Percentiles rank a stretch among this genome's conserved stretches.
These are phyloP conservation scores for Phyllotreta striolata DNA, from an alignment of 2,888 invertebrate species.

Conservation along the genomic window DNA sequence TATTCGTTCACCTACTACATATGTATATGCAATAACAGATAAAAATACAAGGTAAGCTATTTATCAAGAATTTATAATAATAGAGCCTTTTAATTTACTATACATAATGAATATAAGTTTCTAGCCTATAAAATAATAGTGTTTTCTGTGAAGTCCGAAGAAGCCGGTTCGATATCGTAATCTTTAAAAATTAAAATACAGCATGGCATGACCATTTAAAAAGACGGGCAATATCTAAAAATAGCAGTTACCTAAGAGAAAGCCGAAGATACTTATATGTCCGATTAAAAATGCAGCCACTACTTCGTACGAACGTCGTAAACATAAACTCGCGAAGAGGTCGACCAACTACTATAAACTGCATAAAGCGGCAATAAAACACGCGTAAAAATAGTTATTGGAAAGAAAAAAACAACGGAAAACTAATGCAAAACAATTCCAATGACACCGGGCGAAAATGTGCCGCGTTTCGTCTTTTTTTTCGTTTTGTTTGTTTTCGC, in stretches of 20 bases:
- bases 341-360: conserved; percentile 2
- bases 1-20: too few species aligned
- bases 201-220: conserved; percentile 8
- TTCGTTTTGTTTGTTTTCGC: conserved; percentile 1
- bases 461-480: conserved; percentile 9
- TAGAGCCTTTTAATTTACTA: too few species aligned
- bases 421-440: conserved; percentile 12
- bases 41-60: too few species aligned
- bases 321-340: conserved; percentile 13
- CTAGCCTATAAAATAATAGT: too few species aligned
- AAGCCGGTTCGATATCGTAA: not conserved
- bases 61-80: too few species aligned
- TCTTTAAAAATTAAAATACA: conserved; percentile 2
- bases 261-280: not conserved
- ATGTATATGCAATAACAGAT: too few species aligned
- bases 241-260: conserved; percentile 16
- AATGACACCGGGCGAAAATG: conserved; percentile 6
- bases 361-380: conserved; percentile 1
- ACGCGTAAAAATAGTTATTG: not conserved
- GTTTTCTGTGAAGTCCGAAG: too few species aligned
- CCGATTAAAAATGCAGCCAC: not conserved
- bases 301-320: not conserved
- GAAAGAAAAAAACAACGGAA: conserved; percentile 4
- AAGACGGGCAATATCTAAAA: conserved; percentile 14
- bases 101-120: too few species aligned